These are phyloP conservation scores for Melanotus villosus DNA, from an alignment of 2,888 invertebrate genomes.

Conservation along the genomic window DNA sequence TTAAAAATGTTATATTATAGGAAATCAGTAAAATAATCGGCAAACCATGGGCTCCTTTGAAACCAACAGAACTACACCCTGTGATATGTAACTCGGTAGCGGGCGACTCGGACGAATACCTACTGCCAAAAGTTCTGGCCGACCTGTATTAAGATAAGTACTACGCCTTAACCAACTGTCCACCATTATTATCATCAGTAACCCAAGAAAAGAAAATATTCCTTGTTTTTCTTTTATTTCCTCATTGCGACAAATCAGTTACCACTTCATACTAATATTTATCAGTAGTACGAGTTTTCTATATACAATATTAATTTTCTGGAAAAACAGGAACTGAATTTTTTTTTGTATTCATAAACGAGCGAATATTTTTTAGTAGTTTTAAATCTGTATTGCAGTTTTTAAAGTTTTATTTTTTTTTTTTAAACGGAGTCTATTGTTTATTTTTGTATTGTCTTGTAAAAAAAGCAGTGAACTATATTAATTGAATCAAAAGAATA, in stretches of 20 bases:
- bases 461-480: slow-evolving; percentile 6
- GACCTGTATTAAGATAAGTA: slow-evolving; percentile 69
- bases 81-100: slow-evolving; percentile 70
- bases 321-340: background rate
- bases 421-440: slow-evolving; percentile 2
- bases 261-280: slow-evolving; percentile 7
- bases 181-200: slow-evolving; percentile 32
- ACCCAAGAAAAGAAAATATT: slow-evolving; percentile 22
- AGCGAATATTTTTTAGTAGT: slow-evolving; percentile 6
- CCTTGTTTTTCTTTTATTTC: background rate
- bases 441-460: slow-evolving; percentile 26
- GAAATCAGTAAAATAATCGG: slow-evolving; percentile 73
- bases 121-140: slow-evolving; percentile 72
- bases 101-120: slow-evolving; percentile 73
- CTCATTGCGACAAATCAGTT: slow-evolving; percentile 17
- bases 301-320: background rate
- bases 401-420: slow-evolving; percentile 15
- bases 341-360: background rate
- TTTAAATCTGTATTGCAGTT: background rate
- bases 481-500: slow-evolving; percentile 6
- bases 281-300: background rate
- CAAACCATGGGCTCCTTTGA: slow-evolving; percentile 72
- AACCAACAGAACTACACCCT: slow-evolving; percentile 70
- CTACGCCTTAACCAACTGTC: slow-evolving; percentile 35
- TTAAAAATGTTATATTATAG: slow-evolving; percentile 61